These are phyloP conservation scores for Myiotriccus ornatus DNA, from an alignment of 2,797 vertebrate species.

Conservation along the genomic window DNA sequence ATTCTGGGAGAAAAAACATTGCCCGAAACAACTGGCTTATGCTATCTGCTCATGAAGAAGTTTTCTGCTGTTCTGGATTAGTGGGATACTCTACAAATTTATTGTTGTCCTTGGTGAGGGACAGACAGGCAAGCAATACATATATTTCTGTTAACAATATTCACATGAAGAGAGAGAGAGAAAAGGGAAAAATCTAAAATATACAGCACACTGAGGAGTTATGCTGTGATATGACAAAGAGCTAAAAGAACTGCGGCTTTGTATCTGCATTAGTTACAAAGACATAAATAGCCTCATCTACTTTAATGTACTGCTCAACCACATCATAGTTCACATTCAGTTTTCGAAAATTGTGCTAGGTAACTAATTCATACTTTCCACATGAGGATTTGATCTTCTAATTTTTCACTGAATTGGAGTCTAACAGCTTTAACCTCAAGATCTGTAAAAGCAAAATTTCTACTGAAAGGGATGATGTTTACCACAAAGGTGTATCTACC, in stretches of 20 bases:
- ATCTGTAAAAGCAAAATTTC: background rate
- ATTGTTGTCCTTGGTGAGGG: background rate
- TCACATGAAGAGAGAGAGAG: background rate
- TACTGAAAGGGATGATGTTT: background rate
- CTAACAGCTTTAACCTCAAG: background rate
- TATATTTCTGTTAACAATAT: background rate
- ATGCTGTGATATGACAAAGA: background rate
- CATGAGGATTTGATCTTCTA: constrained; percentile 13
- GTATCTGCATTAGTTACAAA: background rate
- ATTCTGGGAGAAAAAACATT: accelerated
- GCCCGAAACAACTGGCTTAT: background rate
- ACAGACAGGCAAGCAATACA: background rate
- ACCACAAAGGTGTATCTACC: constrained; percentile 8
- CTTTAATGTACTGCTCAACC: background rate
- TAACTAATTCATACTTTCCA: constrained; percentile 40
- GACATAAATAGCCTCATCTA: background rate
- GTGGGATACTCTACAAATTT: background rate
- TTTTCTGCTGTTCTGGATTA: background rate
- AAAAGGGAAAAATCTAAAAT: background rate
- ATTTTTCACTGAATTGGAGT: background rate
- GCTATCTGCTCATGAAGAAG: background rate
- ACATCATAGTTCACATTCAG: background rate
- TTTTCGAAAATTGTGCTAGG: constrained; percentile 5
- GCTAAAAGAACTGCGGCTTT: background rate
- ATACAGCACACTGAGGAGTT: background rate